These are phyloP conservation scores for Polyodon spathula DNA, from an alignment of 2,113 vertebrate genomes.

Conservation along the genomic window DNA sequence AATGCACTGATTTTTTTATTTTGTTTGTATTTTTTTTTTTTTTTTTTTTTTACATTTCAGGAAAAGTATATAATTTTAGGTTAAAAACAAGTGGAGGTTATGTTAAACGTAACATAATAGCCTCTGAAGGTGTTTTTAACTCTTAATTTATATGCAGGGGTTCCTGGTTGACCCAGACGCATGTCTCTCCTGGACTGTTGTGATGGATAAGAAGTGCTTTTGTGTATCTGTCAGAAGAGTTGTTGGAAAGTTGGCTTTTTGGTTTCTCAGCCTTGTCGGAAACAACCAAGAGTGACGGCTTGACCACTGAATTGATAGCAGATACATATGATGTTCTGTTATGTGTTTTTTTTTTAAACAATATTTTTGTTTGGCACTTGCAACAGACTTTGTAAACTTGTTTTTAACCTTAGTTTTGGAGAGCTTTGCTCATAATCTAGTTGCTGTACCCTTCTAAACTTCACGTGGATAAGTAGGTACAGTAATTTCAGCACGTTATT, in stretches of 20 bases:
- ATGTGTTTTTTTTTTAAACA: slow-evolving; percentile 14
- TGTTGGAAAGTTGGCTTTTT: not conserved
- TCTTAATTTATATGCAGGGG: not conserved
- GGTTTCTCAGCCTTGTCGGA: not conserved
- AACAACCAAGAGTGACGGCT: slow-evolving; percentile 9
- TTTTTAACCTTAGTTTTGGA: not conserved
- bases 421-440: not conserved
- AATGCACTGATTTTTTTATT: slow-evolving; percentile 59
- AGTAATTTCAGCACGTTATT: no score
- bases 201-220: slow-evolving; percentile 29
- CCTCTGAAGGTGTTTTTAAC: not conserved
- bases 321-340: slow-evolving; percentile 11
- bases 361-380: slow-evolving; percentile 32
- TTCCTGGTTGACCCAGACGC: not conserved
- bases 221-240: slow-evolving; percentile 12
- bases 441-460: no score
- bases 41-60: slow-evolving; percentile 9
- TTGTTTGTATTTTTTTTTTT: slow-evolving; percentile 23
- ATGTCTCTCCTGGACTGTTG: not conserved
- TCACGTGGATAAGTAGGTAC: no score
- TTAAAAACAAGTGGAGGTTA: slow-evolving; percentile 3
- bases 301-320: not conserved
- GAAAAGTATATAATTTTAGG: slow-evolving; percentile 3
- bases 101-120: slow-evolving; percentile 17
- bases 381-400: slow-evolving; percentile 23